phyloP scores from a whole-genome alignment of 2,113 vertebrate genomes.

The Dunckerocampus dactyliophorus region DNA sequence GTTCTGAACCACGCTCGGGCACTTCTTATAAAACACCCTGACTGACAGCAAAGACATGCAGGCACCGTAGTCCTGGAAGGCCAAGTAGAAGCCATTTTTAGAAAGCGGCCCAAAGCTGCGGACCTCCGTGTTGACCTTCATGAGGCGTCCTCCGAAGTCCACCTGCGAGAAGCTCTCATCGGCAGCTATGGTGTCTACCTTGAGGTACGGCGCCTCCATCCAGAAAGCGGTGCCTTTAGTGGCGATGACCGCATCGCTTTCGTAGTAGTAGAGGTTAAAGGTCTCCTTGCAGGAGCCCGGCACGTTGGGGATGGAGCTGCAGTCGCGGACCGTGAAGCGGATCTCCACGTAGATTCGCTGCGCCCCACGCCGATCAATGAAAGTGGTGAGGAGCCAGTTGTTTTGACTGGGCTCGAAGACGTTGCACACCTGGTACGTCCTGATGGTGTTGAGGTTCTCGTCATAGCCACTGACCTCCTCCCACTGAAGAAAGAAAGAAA shows the following conservation, averaged over 20 bases:
- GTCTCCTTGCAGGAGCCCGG: conserved; percentile 98
- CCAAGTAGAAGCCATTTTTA: conserved; percentile 94
- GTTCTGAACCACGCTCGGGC: conserved; percentile 95
- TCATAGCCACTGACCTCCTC: conserved; percentile 99
- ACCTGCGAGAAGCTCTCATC: conserved; percentile 99
- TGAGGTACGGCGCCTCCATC: conserved; percentile 97
- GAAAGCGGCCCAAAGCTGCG: conserved; percentile 94
- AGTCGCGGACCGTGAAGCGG: conserved; percentile 96
- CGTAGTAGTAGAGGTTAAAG: conserved; percentile 98
- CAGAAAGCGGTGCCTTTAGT: conserved; percentile 94
- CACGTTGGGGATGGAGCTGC: conserved; percentile 96
- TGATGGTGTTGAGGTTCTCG: conserved; percentile 98
- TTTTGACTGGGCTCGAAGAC: conserved; percentile 98
- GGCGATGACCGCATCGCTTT: conserved; percentile 91
- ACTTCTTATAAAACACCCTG: conserved; percentile 97
- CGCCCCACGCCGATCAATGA: conserved; percentile 87
- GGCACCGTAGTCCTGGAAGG: conserved; percentile 97
- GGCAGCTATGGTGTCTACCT: conserved; percentile 98
- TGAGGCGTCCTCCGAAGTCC: conserved; percentile 94
- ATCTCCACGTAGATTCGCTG: conserved; percentile 98
- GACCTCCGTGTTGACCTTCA: conserved; percentile 98
- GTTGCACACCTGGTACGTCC: conserved; percentile 98
- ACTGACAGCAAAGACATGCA: conserved; percentile 98
- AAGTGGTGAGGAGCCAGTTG: conserved; percentile 99
- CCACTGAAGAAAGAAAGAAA: conserved; percentile 77